These are phyloP conservation scores for Montipora sp. DNA, from an alignment of 64 coral and sea anemone genomes.

Conservation along the genomic window DNA sequence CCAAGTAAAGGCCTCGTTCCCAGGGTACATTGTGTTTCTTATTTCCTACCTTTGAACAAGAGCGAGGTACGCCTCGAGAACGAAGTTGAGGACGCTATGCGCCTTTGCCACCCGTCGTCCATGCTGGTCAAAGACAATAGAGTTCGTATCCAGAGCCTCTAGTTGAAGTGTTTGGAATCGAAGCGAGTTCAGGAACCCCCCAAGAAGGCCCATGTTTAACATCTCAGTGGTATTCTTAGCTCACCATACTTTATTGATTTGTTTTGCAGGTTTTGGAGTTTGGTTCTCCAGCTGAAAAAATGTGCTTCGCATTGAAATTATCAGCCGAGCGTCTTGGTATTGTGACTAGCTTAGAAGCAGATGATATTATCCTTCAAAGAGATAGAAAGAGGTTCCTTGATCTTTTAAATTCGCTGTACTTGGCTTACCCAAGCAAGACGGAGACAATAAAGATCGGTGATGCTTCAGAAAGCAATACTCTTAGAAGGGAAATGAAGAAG, in stretches of 20 bases:
- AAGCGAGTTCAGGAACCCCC: too few relatives aligned
- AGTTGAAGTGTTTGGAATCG: too few relatives aligned
- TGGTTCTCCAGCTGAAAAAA: constrained; percentile 55
- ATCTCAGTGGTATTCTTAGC: background rate
- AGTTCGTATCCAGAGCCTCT: too few relatives aligned
- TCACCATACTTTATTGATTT: background rate
- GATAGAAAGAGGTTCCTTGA: background rate
- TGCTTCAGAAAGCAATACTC: background rate
- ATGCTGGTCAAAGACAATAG: too few relatives aligned
- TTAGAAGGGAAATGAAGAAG: background rate
- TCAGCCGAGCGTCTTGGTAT: constrained; percentile 30
- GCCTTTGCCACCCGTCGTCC: too few relatives aligned
- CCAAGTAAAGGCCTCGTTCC: too few relatives aligned
- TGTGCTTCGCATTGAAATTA: constrained; percentile 33
- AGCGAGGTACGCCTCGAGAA: too few relatives aligned
- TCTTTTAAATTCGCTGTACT: constrained; percentile 31
- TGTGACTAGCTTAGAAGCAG: background rate
- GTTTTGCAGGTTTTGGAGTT: constrained; percentile 54
- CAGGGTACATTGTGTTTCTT: too few relatives aligned
- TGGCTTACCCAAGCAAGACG: background rate
- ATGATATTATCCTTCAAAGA: constrained; percentile 22
- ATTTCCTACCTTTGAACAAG: too few relatives aligned
- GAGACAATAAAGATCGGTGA: background rate
- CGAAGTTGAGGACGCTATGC: too few relatives aligned
- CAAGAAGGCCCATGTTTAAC: too few relatives aligned